Evolutionary conservation across 2,113 vertebrate genomes (phyloP).

Genomic region (Forbesichthys papilliferus): DNA sequence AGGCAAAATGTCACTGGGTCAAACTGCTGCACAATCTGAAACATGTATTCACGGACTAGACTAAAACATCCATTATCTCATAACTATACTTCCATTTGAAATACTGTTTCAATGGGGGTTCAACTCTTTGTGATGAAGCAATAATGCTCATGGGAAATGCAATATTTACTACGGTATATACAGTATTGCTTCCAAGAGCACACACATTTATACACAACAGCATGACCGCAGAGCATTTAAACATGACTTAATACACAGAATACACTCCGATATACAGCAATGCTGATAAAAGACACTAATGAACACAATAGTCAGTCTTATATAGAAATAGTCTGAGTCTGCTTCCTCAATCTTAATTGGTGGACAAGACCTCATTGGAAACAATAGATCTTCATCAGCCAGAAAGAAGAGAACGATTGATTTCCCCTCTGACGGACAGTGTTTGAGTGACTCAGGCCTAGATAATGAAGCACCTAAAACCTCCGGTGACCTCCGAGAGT

Average conservation of each 20-base stretch:
- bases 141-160: no score
- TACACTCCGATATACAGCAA: neutral
- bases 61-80: no score
- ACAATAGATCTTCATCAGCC: conserved; percentile 33
- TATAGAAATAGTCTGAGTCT: conserved; percentile 6
- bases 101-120: no score
- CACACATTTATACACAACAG: no score
- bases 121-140: no score
- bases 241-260: neutral
- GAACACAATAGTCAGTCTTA: conserved; percentile 5
- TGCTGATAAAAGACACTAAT: conserved; percentile 12
- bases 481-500: conserved; percentile 42
- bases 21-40: no score
- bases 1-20: no score
- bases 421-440: conserved; percentile 39
- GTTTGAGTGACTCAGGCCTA: conserved; percentile 43
- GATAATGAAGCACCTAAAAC: conserved; percentile 34
- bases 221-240: no score
- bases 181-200: no score
- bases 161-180: no score
- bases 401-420: conserved; percentile 29
- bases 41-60: no score
- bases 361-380: conserved; percentile 3
- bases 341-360: conserved; percentile 15
- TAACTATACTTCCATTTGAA: no score